Percentiles rank a stretch among this genome's conserved stretches.
Conservation (phyloP, 2,113 vertebrate genomes). For the Tauraco erythrolophus region DNA sequence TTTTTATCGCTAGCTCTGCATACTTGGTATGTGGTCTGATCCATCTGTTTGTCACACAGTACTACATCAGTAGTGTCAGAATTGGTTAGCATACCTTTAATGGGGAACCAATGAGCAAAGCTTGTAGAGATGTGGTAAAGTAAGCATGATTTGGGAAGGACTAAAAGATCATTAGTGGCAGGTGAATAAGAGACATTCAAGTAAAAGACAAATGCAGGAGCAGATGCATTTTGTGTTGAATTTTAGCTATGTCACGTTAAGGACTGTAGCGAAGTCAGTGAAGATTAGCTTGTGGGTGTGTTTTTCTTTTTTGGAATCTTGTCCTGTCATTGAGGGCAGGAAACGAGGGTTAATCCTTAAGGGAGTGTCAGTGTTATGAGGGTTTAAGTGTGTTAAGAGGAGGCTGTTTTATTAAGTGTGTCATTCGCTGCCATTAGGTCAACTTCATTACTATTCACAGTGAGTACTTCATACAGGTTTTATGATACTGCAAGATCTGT, state of each 20-base stretch:
- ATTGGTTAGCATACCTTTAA: neutral
- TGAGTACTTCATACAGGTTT: neutral
- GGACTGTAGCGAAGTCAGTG: neutral
- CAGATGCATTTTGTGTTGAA: neutral
- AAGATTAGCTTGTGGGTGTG: neutral
- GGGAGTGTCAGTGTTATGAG: neutral
- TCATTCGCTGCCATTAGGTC: neutral
- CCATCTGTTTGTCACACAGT: neutral
- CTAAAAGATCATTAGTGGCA: neutral
- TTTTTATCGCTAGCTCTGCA: neutral
- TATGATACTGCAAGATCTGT: neutral
- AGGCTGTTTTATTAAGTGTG: neutral
- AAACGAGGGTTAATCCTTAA: neutral
- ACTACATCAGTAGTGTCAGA: neutral
- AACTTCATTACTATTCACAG: neutral
- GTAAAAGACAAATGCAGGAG: neutral
- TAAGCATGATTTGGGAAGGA: neutral
- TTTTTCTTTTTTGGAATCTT: neutral
- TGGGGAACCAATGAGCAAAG: neutral
- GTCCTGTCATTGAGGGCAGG: neutral
- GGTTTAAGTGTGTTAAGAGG: neutral
- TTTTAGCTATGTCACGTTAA: neutral
- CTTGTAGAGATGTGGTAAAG: neutral
- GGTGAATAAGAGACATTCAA: neutral
- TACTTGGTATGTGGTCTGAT: neutral